Conservation (phyloP, 92 coral and sea anemone genomes). For the Epizoanthus fatuus region DNA sequence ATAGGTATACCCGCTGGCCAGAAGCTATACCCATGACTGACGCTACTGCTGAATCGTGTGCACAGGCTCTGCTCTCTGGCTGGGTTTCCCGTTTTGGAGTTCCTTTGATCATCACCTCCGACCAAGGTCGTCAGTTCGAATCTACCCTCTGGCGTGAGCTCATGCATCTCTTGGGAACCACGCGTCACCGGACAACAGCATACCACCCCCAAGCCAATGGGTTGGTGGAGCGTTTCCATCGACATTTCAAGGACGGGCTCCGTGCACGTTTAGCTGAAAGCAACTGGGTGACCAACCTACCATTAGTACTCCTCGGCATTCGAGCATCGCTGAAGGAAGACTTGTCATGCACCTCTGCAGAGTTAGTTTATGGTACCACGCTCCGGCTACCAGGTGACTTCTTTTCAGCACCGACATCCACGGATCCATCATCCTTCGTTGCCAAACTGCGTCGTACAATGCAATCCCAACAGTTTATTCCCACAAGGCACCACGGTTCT, state of each 20-base stretch:
- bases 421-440: slow-evolving; percentile 35
- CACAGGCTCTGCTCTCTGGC: slow-evolving; percentile 51
- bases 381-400: slow-evolving; percentile 71
- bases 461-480: slow-evolving; percentile 45
- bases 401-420: slow-evolving; percentile 19
- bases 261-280: slow-evolving; percentile 44
- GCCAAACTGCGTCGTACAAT: slow-evolving; percentile 47
- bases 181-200: slow-evolving; percentile 64
- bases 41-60: slow-evolving; percentile 59
- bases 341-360: slow-evolving; percentile 59
- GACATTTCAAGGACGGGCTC: slow-evolving; percentile 50
- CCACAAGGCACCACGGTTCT: slow-evolving; percentile 21
- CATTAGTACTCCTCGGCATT: slow-evolving; percentile 63
- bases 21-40: slow-evolving; percentile 67
- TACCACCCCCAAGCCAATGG: slow-evolving; percentile 70
- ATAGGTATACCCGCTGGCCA: slow-evolving; percentile 61
- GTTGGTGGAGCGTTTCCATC: slow-evolving; percentile 67
- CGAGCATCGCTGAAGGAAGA: slow-evolving; percentile 58
- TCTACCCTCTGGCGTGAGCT: slow-evolving; percentile 67
- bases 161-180: slow-evolving; percentile 63
- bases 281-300: slow-evolving; percentile 49
- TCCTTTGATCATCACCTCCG: slow-evolving; percentile 55
- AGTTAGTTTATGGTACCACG: slow-evolving; percentile 52
- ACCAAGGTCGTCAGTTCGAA: slow-evolving; percentile 62
- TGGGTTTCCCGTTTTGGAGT: slow-evolving; percentile 64